Conservation (phyloP, 2,888 invertebrate genomes). For the Leptinotarsa peninsularis region DNA sequence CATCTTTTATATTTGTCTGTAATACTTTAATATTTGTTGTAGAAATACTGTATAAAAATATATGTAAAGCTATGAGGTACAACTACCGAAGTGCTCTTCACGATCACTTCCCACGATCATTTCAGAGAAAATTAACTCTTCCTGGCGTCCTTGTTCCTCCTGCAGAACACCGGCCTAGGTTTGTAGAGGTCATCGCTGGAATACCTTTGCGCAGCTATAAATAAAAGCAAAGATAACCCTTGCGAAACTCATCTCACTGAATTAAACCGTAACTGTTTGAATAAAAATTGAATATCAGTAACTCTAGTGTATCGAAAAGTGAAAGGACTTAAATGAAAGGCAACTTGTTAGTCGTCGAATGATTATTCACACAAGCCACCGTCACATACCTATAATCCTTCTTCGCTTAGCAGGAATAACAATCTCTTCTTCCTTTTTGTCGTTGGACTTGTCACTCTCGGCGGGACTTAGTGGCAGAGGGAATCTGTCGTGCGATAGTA, state of each 20-base stretch:
- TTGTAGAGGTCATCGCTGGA: conserved; percentile 79
- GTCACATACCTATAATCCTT: conserved; percentile 34
- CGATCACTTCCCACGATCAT: not conserved
- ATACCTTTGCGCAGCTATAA: conserved; percentile 69
- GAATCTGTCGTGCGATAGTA: conserved; percentile 51
- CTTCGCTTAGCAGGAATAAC: conserved; percentile 45
- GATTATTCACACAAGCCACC: not conserved
- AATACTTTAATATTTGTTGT: conserved; percentile 1
- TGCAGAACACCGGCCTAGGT: conserved; percentile 72
- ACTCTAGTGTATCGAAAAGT: too few species aligned
- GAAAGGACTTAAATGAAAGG: not conserved
- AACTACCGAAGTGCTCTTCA: not conserved
- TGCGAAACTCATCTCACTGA: not conserved
- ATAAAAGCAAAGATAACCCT: not conserved
- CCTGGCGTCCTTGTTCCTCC: conserved; percentile 61
- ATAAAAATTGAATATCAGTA: too few species aligned
- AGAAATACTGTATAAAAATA: conserved; percentile 10
- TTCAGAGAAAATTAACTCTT: not conserved
- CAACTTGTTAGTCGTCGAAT: not conserved
- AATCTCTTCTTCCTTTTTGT: conserved; percentile 50
- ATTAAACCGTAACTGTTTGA: not conserved
- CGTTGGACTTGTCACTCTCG: conserved; percentile 59
- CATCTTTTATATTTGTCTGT: not conserved
- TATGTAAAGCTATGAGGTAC: conserved; percentile 1
- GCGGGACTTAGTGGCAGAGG: conserved; percentile 61